Base-by-base conservation (phyloP, 2,888 invertebrate species). In the Chrysotoxum bicinctum region DNA sequence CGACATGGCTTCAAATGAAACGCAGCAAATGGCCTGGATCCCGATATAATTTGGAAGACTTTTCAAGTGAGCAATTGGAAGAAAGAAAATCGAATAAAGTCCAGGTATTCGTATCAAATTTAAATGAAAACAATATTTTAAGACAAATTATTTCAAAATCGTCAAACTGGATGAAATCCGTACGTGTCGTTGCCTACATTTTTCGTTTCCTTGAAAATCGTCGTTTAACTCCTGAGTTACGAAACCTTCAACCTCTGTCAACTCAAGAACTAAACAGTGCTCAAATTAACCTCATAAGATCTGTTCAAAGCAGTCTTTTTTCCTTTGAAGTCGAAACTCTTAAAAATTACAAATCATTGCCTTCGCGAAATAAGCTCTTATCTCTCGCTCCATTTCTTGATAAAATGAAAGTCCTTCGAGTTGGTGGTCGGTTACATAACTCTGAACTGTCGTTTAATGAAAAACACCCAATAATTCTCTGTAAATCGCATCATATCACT, bases 351-450 rank as follows among this genome's bases (percentile, higher is more conserved):
- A 62, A 43, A 26, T 21, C n/a, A 4, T n/a, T 66, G 30, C 40
- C 56, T 3, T n/a, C 19, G 35, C 48, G 35, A 56, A 45, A 19
- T 12, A 66, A 45, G 19, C 56, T 75, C 4, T 12, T 16, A 10
- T 30, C 35, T 1, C 1, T 66, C 10, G 16, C 26, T 5, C 26
- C 26, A 3, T 26, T 26, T 5, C 26, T 26, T 26, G 26, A 26
- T 26, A 26, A 26, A 3, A 26, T 5, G 5, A 26, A 26, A 3
- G 26, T 26, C 3, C 23, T 21, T 56, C 56, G 7, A 7, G 80
- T 81, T 19, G 64, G 81, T 19, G 76, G 81, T 8, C 45, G 64
- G 9, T 23, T 72, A 14, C 19, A 72, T 2, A 37, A 72, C 19
- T 76, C 81, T 8, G n/a, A n/a, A n/a, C n/a, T n/a, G n/a, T n/a